Conservation (phyloP, 2,113 vertebrate genomes). For the Scopus umbretta region DNA sequence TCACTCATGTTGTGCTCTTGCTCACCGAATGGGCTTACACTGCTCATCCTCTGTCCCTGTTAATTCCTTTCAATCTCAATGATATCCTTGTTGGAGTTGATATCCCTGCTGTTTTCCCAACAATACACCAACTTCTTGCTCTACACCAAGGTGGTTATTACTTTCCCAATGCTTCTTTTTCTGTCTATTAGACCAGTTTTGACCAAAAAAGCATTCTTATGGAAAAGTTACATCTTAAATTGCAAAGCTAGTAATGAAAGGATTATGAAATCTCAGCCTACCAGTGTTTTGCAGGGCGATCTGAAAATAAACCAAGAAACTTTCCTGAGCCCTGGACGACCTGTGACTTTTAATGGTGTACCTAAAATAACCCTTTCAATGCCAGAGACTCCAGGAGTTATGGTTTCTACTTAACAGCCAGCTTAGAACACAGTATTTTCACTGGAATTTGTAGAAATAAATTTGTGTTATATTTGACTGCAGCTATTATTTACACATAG, state of each 20-base stretch:
- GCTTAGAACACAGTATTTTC: neutral
- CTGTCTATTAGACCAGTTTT: neutral
- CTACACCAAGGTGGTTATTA: neutral
- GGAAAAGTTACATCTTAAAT: neutral
- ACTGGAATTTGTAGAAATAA: neutral
- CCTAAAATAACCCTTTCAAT: neutral
- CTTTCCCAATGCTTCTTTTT: neutral
- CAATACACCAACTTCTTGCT: neutral
- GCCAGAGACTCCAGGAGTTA: neutral
- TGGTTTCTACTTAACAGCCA: neutral
- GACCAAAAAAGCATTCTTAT: neutral
- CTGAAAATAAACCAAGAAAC: neutral
- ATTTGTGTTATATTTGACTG: neutral
- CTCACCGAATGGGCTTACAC: neutral
- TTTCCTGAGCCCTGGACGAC: neutral
- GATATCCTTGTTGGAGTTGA: neutral
- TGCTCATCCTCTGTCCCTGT: neutral
- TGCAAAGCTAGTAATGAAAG: neutral
- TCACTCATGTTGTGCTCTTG: neutral
- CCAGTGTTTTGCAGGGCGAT: neutral
- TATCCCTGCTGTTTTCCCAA: neutral
- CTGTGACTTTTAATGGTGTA: neutral
- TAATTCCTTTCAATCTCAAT: neutral
- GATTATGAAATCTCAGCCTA: neutral
- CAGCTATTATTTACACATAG: neutral